phyloP scores from a whole-genome alignment of 2,888 invertebrate genomes.

The Vanessa cardui region DNA sequence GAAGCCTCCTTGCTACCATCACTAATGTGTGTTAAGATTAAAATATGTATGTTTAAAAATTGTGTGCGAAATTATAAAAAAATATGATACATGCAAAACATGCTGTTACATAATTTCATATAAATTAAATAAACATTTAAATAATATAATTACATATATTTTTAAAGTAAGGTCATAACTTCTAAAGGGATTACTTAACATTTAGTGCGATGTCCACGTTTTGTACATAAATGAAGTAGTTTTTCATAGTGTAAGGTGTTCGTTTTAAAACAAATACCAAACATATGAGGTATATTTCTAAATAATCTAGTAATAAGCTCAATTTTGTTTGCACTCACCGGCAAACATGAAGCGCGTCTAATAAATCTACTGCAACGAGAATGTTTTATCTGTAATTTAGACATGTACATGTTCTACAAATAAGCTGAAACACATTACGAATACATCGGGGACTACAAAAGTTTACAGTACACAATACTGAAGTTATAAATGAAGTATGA shows the following conservation, averaged over 20 bases:
- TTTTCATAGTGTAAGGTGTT: too few relatives aligned
- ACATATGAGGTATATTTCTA: too few relatives aligned
- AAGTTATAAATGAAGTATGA: constrained; percentile 12
- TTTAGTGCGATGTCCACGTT: too few relatives aligned
- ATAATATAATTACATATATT: neutral
- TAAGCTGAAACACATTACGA: neutral
- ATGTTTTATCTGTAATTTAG: constrained; percentile 73
- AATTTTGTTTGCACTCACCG: constrained; percentile 71
- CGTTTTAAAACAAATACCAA: too few relatives aligned
- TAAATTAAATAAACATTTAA: neutral
- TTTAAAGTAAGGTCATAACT: neutral
- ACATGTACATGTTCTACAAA: constrained; percentile 42
- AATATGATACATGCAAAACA: constrained; percentile 1
- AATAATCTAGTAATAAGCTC: constrained; percentile 30
- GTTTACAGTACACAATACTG: constrained; percentile 12
- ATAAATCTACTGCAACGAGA: constrained; percentile 76
- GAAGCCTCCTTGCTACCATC: too few relatives aligned
- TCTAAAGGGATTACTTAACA: neutral
- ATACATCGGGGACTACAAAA: neutral
- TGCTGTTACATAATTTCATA: neutral
- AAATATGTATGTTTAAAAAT: neutral
- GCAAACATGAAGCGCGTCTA: constrained; percentile 68
- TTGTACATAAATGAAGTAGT: too few relatives aligned
- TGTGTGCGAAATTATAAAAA: neutral
- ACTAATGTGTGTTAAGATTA: too few relatives aligned